phyloP scores from a whole-genome alignment of 1,140 invertebrate species.

The Teleogryllus occipitalis region DNA sequence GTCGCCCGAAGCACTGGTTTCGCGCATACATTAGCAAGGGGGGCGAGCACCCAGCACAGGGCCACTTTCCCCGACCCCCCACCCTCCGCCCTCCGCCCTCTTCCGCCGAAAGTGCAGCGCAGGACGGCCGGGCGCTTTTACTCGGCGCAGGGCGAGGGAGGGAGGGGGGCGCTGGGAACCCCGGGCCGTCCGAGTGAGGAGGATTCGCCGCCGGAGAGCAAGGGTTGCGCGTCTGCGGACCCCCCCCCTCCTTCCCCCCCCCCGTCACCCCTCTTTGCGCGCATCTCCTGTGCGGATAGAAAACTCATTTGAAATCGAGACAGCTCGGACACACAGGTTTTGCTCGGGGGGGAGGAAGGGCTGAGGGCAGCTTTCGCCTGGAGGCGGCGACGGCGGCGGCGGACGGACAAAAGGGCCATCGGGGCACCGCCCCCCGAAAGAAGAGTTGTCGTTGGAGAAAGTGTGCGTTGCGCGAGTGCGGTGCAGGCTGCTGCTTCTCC shows the following conservation, averaged over 20 bases:
- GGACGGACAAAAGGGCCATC: neutral
- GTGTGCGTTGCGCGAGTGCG: neutral
- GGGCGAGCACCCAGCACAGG: neutral
- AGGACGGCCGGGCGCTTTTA: too few species aligned
- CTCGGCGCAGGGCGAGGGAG: too few species aligned
- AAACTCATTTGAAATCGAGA: slow-evolving; percentile 5
- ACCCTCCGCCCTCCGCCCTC: too few species aligned
- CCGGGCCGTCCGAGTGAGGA: too few species aligned
- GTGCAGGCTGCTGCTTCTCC: neutral
- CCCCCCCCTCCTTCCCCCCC: too few species aligned
- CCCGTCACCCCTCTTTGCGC: neutral
- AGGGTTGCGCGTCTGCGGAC: neutral
- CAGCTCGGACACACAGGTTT: neutral
- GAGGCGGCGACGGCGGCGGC: too few species aligned
- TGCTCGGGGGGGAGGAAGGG: neutral
- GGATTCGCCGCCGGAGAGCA: neutral
- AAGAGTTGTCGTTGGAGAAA: neutral
- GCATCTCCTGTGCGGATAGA: neutral
- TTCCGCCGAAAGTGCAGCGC: too few species aligned
- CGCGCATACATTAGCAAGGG: neutral
- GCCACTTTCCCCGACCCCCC: too few species aligned
- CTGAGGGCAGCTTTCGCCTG: neutral
- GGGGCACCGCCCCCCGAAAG: too few species aligned
- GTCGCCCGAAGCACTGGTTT: neutral
- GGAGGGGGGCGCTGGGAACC: too few species aligned